These are phyloP conservation scores for Onychostoma macrolepis DNA, from an alignment of 2,113 vertebrate genomes.

Conservation along the genomic window DNA sequence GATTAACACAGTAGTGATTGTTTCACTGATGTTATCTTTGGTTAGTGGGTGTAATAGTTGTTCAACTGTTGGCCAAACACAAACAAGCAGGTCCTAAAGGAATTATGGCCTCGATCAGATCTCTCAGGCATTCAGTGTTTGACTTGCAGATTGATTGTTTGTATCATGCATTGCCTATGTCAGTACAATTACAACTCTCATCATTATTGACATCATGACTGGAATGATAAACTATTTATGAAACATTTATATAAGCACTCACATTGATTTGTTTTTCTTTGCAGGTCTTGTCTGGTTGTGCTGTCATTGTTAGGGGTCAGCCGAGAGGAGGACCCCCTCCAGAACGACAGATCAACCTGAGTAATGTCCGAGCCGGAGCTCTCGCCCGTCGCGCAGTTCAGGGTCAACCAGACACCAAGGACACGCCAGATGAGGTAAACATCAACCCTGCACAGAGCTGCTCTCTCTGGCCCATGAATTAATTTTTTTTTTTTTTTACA, in stretches of 20 bases:
- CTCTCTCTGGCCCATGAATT: background rate
- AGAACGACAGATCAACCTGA: constrained; percentile 96
- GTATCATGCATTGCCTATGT: background rate
- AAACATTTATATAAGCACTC: background rate
- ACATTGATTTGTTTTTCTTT: background rate
- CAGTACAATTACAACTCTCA: background rate
- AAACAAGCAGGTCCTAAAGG: background rate
- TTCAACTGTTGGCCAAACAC: background rate
- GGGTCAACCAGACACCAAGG: constrained; percentile 87
- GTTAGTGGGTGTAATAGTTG: background rate
- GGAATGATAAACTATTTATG: background rate
- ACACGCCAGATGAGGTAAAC: constrained; percentile 90
- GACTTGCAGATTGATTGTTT: constrained; percentile 7
- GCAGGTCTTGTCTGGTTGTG: constrained; percentile 95
- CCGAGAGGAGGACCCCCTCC: constrained; percentile 93
- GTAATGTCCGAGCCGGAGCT: constrained; percentile 89
- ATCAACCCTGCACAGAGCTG: background rate
- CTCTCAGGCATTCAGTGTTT: background rate
- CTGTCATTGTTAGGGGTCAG: constrained; percentile 95
- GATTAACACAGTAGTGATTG: background rate
- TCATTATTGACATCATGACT: background rate
- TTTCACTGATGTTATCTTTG: background rate
- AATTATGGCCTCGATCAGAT: background rate
- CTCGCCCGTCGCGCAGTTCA: constrained; percentile 86
- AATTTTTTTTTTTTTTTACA: background rate